Conservation (phyloP, 2,797 vertebrate genomes). For the Peromyscus aztecus region DNA sequence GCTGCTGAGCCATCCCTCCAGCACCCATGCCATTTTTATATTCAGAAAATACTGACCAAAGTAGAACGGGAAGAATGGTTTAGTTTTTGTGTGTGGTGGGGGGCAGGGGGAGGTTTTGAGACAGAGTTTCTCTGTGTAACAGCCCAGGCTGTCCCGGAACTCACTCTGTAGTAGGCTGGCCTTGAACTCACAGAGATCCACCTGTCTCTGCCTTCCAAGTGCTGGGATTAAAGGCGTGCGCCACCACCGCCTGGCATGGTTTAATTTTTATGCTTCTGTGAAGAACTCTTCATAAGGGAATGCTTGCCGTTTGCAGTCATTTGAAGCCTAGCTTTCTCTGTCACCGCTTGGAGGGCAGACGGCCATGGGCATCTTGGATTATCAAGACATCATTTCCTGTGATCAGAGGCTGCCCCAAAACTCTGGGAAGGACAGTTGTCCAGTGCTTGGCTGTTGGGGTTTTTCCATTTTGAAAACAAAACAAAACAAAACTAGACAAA, state of each 20-base stretch:
- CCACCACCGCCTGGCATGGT: background rate
- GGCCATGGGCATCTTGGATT: background rate
- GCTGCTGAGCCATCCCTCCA: background rate
- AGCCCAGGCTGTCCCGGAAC: background rate
- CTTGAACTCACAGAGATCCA: no score
- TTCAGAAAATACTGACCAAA: background rate
- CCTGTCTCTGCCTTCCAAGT: background rate
- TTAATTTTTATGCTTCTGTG: background rate
- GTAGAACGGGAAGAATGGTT: background rate
- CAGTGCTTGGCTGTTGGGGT: accelerated
- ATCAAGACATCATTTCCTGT: background rate
- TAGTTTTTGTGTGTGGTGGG: background rate
- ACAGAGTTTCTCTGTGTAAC: background rate
- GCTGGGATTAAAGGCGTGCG: background rate
- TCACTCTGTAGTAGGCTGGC: no score
- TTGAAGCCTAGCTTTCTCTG: background rate
- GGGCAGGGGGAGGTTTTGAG: background rate
- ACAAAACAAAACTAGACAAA: background rate
- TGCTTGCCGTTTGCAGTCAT: accelerated
- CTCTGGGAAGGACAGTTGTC: no score
- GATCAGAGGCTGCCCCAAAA: background rate
- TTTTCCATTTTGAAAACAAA: background rate
- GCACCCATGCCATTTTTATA: background rate
- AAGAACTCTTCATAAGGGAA: background rate
- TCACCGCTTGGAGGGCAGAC: background rate